Evolutionary conservation across 1,140 invertebrate species (phyloP).

Genomic region (Drosophila seguyi): DNA sequence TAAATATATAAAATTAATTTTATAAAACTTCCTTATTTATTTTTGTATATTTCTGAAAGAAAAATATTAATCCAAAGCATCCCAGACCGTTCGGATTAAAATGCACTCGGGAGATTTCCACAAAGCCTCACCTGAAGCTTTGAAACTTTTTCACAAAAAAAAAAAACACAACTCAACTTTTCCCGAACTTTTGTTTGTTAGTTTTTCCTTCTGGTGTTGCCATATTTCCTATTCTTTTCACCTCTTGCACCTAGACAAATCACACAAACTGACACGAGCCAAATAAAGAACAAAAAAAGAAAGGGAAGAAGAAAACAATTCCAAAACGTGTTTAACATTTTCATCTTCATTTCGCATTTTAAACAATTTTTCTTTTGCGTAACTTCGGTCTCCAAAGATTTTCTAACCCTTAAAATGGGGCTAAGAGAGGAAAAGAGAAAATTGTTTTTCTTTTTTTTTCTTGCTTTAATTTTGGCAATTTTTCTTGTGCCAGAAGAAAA

Average conservation of each 20-base stretch:
- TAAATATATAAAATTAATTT: neutral
- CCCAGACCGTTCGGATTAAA: slow-evolving; percentile 8
- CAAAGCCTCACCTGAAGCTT: slow-evolving; percentile 9
- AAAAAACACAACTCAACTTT: slow-evolving; percentile 31
- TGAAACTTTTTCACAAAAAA: slow-evolving; percentile 12
- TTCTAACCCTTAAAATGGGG: slow-evolving; percentile 62
- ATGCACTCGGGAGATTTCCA: slow-evolving; percentile 20
- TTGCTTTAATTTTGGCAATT: slow-evolving; percentile 82
- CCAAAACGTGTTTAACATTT: slow-evolving; percentile 76
- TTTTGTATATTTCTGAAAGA: neutral
- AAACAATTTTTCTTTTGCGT: slow-evolving; percentile 74
- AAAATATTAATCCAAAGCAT: slow-evolving; percentile 2
- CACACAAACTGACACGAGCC: slow-evolving; percentile 53
- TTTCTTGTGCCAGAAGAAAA: slow-evolving; percentile 80
- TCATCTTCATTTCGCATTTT: slow-evolving; percentile 69
- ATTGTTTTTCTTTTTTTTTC: slow-evolving; percentile 83
- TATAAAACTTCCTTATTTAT: neutral
- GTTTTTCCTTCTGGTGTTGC: slow-evolving; percentile 44
- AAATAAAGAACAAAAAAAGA: slow-evolving; percentile 18
- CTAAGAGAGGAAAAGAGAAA: slow-evolving; percentile 51
- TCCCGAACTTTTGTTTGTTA: slow-evolving; percentile 39
- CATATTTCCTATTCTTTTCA: slow-evolving; percentile 36
- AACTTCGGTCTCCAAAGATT: slow-evolving; percentile 64
- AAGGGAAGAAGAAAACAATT: slow-evolving; percentile 57
- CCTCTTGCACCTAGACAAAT: slow-evolving; percentile 66